These are phyloP conservation scores for Andricus quercusramuli DNA, from an alignment of 2,888 invertebrate genomes.

Conservation along the genomic window DNA sequence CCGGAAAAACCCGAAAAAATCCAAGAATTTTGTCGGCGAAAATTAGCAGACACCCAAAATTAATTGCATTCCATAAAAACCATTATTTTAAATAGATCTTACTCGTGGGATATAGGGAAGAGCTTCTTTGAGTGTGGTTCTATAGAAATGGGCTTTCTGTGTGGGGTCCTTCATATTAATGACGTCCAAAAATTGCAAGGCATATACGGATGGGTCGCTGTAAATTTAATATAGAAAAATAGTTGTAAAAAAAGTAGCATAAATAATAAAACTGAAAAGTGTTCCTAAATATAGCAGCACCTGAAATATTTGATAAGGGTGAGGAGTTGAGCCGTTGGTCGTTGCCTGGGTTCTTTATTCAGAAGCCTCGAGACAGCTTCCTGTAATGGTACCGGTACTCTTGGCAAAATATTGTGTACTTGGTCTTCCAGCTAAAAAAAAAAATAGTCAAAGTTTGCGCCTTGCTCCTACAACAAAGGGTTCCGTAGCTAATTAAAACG, in stretches of 20 bases:
- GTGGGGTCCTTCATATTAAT: slow-evolving; percentile 94
- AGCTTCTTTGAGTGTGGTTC: slow-evolving; percentile 91
- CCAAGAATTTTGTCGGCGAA: too few relatives aligned
- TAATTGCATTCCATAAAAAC: too few relatives aligned
- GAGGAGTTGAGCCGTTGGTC: slow-evolving; percentile 95
- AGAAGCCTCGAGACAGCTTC: slow-evolving; percentile 93
- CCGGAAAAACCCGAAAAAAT: too few relatives aligned
- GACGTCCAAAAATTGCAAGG: slow-evolving; percentile 95
- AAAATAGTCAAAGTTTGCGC: too few relatives aligned
- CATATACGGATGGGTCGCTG: slow-evolving; percentile 94
- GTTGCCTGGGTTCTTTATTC: slow-evolving; percentile 89
- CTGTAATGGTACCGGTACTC: slow-evolving; percentile 91
- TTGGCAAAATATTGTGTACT: slow-evolving; percentile 84
- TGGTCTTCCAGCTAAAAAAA: slow-evolving; percentile 88
- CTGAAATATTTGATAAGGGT: slow-evolving; percentile 94
- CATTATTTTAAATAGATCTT: slow-evolving; percentile 68
- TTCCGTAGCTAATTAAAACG: too few relatives aligned
- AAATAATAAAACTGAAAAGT: not conserved
- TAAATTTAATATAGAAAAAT: slow-evolving; percentile 57
- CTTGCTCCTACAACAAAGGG: too few relatives aligned
- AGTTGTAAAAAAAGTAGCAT: not conserved
- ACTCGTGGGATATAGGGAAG: slow-evolving; percentile 95
- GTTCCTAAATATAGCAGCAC: slow-evolving; percentile 79
- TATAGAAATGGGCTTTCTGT: slow-evolving; percentile 94
- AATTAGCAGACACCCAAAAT: too few relatives aligned